Evolutionary conservation across 2,888 invertebrate species (phyloP), one percentile per base, ranked within the genome.

Genomic region (Meta bourneti): DNA sequence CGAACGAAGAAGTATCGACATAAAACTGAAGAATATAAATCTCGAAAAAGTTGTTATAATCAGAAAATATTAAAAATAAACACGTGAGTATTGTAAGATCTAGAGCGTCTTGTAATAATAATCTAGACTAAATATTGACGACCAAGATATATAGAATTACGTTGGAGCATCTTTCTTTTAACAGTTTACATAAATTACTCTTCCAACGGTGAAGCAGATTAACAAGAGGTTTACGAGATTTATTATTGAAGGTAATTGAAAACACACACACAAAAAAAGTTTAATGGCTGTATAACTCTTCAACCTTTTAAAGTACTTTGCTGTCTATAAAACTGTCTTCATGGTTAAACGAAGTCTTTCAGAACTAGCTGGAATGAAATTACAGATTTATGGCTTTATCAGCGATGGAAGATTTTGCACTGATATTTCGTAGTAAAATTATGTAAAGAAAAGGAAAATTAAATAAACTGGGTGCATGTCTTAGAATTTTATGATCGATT

Each of bases 181-280:
- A 61, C 13, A 61, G 61, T 61, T 16, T 61, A 9, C 61, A 61
- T 61, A 61, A 61, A 61, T 61, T 61, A 61, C 61, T 16, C 16
- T 61, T 16, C 16, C 61, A 9, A 9, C 13, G 61, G 34, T 34
- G 16, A 61, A 9, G 61, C 61, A 61, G 61, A 61, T 61, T 61
- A 61, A 61, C 61, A 61, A 61, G 61, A 9, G 61, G 11, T 61
- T 61, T 61, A 61, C 61, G 61, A 61, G 61, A 61, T 61, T 61
- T 61, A 61, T 61, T 61, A 61, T 61, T 61, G 61, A 61, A 61
- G 61, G 61, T 61, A 61, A 61, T 61, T 61, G 61, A 61, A 61
- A 61, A 61, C 61, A 61, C 61, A 61, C 11, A 61, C 61, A 61
- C 13, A 61, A 61, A 61, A 61, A 61, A 61, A 11, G 9, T 61